Base-by-base conservation (phyloP, 2,113 vertebrate genomes). In the Ameiurus melas region DNA sequence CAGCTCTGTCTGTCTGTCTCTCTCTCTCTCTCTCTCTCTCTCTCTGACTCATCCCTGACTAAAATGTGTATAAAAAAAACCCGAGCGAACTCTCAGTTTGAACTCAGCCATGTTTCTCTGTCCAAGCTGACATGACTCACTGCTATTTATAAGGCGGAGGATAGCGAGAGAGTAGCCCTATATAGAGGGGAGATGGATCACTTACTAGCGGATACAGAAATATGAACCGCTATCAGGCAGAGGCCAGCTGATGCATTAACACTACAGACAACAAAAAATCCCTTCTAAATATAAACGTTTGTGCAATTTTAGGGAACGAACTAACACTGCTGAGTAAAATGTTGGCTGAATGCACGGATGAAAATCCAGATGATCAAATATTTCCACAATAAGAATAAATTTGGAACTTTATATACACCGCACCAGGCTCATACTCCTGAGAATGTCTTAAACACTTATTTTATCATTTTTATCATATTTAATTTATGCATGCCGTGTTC, bases 71-170 rank as follows among this genome's bases (percentile, higher is more conserved):
- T 86, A 91, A 89, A 91, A 91, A 87, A 91, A 70, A 79, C 83
- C 70, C 55, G 27, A 19, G 30, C 80, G 60, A 87, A 85, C 82
- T 89, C 82, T 64, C 83, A 60, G 68, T 47, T 73, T 71, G 70
- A 91, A 83, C 90, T 71, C 81, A 47, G 75, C 78, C 84, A 57
- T 89, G 68, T 88, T 86, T 71, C 88, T 79, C 77, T 75, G 78
- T 81, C 70, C 66, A 51, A 79, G 64, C 60, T 75, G 77, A 83
- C 53, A 88, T 90, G 89, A 92, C 88, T 92, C 92, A 90, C 57
- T 57, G 89, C 84, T 91, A 91, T 89, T 89, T 88, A 85, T 89
- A 90, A 88, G 27, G 36, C 79, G 22, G 71, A 85, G 43, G 85
- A 73, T 75, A 80, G 86, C 57, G 39, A 80, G 78, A 82, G 83